Evolutionary conservation across 2,888 invertebrate species (phyloP).

Genomic region (Erpobdella octoculata): DNA sequence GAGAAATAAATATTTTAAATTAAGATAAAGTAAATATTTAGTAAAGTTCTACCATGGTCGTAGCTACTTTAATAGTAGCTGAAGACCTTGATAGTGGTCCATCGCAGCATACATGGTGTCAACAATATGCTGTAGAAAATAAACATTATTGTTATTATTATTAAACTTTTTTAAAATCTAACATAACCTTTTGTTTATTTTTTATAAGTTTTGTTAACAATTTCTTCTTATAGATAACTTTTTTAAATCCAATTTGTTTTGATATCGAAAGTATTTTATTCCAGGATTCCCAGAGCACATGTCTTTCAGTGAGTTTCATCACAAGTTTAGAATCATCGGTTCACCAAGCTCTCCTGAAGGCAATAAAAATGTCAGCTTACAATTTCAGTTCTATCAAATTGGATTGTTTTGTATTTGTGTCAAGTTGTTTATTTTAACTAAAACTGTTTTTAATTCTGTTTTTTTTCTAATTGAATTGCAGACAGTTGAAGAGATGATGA

Average conservation of each 20-base stretch:
- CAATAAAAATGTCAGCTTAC: no score
- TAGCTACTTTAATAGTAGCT: no score
- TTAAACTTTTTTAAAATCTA: neutral
- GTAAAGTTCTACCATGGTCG: no score
- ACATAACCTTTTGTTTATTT: no score
- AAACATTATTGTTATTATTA: neutral
- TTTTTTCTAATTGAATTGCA: conserved; percentile 36
- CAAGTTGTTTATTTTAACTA: neutral
- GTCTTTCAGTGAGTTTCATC: conserved; percentile 80
- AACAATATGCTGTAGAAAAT: neutral
- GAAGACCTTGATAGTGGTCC: no score
- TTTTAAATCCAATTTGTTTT: no score
- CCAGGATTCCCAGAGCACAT: conserved; percentile 78
- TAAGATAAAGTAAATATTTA: no score
- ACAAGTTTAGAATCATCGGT: conserved; percentile 60
- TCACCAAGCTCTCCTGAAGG: conserved; percentile 3
- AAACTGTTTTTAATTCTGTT: neutral
- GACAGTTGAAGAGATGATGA: conserved; percentile 72
- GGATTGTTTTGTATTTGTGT: neutral
- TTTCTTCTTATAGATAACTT: no score
- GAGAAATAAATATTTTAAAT: no score
- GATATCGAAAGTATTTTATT: no score
- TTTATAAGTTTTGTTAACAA: no score
- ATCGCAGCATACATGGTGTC: neutral
- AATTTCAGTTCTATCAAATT: no score